phyloP scores from a whole-genome alignment of 2,888 invertebrate species.

The Pinctada fucata region DNA sequence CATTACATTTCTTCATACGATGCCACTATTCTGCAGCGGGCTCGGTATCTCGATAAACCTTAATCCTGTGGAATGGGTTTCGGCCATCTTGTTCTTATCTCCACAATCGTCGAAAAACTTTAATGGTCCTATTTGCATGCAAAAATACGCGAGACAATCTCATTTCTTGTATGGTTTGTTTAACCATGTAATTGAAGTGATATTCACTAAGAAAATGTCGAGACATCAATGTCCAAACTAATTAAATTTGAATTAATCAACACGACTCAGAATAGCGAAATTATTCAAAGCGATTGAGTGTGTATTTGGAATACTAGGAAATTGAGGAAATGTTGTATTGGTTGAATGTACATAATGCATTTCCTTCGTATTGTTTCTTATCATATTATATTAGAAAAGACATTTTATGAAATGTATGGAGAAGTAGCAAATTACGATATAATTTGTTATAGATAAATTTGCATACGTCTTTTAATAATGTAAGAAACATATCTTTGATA shows the following conservation, averaged over 20 bases:
- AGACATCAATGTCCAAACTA: conserved; percentile 44
- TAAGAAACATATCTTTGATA: too few relatives aligned
- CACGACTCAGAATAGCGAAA: conserved; percentile 11
- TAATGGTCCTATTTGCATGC: conserved; percentile 40
- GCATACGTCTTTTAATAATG: too few relatives aligned
- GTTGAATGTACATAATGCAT: too few relatives aligned
- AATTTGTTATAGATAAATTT: too few relatives aligned
- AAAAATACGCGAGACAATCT: conserved; percentile 42
- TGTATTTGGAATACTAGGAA: background rate
- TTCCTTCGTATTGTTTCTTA: too few relatives aligned
- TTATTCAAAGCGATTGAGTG: background rate
- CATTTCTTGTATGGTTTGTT: conserved; percentile 41
- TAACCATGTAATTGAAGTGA: conserved; percentile 45
- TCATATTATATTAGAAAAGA: too few relatives aligned
- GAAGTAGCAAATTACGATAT: too few relatives aligned
- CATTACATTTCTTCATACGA: conserved; percentile 23
- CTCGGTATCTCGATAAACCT: conserved; percentile 21
- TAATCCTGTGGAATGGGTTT: conserved; percentile 36
- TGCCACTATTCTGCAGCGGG: conserved; percentile 4
- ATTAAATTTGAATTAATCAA: conserved; percentile 50
- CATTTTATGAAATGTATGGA: too few relatives aligned
- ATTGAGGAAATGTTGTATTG: background rate
- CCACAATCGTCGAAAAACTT: conserved; percentile 25
- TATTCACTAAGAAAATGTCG: conserved; percentile 43
- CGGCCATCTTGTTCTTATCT: conserved; percentile 29